A percentile compares a stretch with the other conserved stretches of the same genome.
These are phyloP conservation scores for Himalopsyche kuldschensis DNA, from an alignment of 2,888 invertebrate species.

Conservation along the genomic window DNA sequence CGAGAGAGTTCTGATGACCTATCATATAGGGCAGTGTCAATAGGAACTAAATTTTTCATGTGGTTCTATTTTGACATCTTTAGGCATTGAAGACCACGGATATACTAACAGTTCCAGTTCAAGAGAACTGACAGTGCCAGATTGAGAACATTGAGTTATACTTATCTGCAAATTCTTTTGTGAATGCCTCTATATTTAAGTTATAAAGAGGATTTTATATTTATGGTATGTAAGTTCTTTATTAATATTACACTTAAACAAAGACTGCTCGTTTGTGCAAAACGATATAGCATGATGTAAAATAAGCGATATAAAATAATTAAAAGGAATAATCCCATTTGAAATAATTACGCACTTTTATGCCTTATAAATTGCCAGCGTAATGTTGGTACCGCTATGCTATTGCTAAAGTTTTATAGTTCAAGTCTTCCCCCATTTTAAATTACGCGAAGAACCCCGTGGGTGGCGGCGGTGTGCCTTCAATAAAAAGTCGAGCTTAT, in stretches of 20 bases:
- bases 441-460: constrained; percentile 23
- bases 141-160: too few species aligned
- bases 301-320: constrained; percentile 28
- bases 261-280: not conserved
- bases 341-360: constrained; percentile 37
- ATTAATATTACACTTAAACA: not conserved
- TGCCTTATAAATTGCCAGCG: constrained; percentile 36
- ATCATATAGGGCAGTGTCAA: too few species aligned
- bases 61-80: too few species aligned
- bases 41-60: too few species aligned
- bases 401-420: constrained; percentile 38
- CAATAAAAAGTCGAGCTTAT: constrained; percentile 39
- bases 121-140: too few species aligned
- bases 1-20: too few species aligned
- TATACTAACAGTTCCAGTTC: too few species aligned
- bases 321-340: constrained; percentile 32
- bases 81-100: too few species aligned
- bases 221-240: not conserved
- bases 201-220: too few species aligned
- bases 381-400: constrained; percentile 25
- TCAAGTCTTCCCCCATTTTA: constrained; percentile 35
- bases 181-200: too few species aligned
- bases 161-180: too few species aligned
- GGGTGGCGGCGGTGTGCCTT: constrained; percentile 30
- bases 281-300: not conserved